Evolutionary conservation across 1,140 invertebrate species (phyloP).

Genomic region (Drosophila sp.): DNA sequence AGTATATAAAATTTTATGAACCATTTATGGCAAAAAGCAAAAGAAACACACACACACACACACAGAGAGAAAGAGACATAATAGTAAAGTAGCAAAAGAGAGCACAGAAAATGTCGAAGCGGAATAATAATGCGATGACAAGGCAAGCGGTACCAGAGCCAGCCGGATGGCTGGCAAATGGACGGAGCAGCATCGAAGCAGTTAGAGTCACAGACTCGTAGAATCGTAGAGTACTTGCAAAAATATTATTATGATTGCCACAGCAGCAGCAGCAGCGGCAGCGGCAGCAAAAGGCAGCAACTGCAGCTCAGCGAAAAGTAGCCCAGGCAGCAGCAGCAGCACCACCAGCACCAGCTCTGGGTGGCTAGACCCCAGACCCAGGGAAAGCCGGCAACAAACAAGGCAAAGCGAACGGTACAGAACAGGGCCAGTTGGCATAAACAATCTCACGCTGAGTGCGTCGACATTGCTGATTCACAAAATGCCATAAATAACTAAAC

Average conservation of each 20-base stretch:
- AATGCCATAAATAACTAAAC: constrained; percentile 61
- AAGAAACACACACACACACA: constrained; percentile 13
- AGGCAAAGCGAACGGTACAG: not conserved
- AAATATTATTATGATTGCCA: constrained; percentile 61
- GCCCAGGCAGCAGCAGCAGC: constrained; percentile 8
- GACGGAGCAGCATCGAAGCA: constrained; percentile 19
- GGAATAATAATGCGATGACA: constrained; percentile 64
- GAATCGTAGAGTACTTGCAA: constrained; percentile 35
- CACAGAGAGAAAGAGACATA: constrained; percentile 55
- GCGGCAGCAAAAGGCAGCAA: not conserved
- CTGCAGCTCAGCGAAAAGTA: constrained; percentile 27
- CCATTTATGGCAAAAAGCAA: constrained; percentile 57
- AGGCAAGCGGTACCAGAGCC: constrained; percentile 20
- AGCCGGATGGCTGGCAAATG: constrained; percentile 33
- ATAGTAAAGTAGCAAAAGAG: constrained; percentile 60
- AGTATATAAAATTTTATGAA: constrained; percentile 65
- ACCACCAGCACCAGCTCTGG: not conserved
- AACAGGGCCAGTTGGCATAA: constrained; percentile 46
- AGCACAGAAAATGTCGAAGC: constrained; percentile 56
- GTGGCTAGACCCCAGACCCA: not conserved
- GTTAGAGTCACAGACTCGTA: constrained; percentile 12
- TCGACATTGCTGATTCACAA: constrained; percentile 44
- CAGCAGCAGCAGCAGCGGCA: constrained; percentile 26
- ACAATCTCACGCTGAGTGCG: constrained; percentile 62
- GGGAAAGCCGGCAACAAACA: not conserved